A percentile compares a stretch with the other conserved stretches of the same genome.
Conservation (phyloP, 2,797 vertebrate species). For the Pachyuromys duprasi region DNA sequence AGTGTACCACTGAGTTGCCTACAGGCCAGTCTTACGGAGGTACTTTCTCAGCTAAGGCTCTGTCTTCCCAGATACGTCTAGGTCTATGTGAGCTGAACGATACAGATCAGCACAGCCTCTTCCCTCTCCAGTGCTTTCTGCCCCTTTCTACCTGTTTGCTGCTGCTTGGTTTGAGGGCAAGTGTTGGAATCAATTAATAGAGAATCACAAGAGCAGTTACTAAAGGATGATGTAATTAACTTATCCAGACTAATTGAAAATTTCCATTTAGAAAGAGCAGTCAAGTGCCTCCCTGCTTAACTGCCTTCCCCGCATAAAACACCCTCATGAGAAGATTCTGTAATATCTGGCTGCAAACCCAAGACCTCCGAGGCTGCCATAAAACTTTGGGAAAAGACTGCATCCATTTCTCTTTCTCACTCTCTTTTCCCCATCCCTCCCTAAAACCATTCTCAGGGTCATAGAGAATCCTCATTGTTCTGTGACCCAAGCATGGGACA, state of each 20-base stretch:
- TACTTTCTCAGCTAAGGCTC: not conserved
- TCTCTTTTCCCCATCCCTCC: not conserved
- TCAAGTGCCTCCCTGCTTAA: constrained; percentile 70
- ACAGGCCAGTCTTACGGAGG: not conserved
- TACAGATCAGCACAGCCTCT: not conserved
- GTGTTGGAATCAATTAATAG: constrained; percentile 74
- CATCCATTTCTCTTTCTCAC: not conserved
- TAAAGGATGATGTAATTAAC: constrained; percentile 84
- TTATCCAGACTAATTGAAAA: constrained; percentile 85
- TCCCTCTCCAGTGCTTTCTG: not conserved
- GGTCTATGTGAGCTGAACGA: too few relatives aligned
- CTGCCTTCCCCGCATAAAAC: constrained; percentile 41
- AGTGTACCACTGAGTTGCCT: too few relatives aligned
- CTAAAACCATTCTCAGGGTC: rapidly evolving
- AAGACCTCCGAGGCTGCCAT: not conserved
- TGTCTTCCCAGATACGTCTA: not conserved
- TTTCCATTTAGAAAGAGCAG: constrained; percentile 80
- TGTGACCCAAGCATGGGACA: not conserved
- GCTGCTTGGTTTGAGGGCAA: constrained; percentile 53
- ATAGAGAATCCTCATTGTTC: not conserved
- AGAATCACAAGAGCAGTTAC: constrained; percentile 78
- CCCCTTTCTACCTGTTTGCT: constrained; percentile 50
- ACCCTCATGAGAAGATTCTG: constrained; percentile 62
- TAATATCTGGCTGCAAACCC: not conserved
- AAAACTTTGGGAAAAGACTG: constrained; percentile 13